Conservation (phyloP, 2,113 vertebrate genomes). For the Camelus bactrianus region DNA sequence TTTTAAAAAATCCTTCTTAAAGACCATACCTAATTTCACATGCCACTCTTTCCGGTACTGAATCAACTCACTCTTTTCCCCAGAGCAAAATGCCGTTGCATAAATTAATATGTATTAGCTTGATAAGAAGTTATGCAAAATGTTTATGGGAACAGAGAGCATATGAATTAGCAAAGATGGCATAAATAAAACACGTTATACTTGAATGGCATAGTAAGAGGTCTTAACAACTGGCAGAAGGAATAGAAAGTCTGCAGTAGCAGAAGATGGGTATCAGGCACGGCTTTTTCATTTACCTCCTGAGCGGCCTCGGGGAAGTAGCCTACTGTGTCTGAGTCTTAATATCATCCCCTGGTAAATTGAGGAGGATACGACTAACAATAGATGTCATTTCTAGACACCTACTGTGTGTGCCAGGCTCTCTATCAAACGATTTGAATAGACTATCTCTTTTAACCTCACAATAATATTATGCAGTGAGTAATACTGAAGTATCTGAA, state of each 20-base stretch:
- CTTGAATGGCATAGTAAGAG: not conserved
- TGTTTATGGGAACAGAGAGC: not conserved
- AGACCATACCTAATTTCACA: not conserved
- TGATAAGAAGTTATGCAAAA: not conserved
- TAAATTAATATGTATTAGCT: not conserved
- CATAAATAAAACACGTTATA: not conserved
- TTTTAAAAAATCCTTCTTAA: not conserved
- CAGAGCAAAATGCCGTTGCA: not conserved
- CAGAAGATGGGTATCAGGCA: not conserved
- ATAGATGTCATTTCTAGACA: not conserved
- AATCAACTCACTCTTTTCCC: not conserved
- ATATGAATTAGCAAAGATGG: not conserved
- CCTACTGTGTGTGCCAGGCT: not conserved
- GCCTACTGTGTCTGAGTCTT: not conserved
- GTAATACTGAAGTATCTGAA: not conserved
- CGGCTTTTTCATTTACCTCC: not conserved
- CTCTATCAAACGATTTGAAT: not conserved
- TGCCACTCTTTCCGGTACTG: not conserved
- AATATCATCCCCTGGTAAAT: not conserved
- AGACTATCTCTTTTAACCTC: not conserved
- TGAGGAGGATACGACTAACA: not conserved
- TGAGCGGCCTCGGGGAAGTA: not conserved
- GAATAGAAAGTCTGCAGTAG: not conserved
- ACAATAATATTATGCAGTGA: not conserved
- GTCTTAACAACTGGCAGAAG: not conserved